Evolutionary conservation across 2,113 vertebrate species (phyloP), one percentile per base, ranked within the genome.

Genomic region (Asarcornis scutulata): DNA sequence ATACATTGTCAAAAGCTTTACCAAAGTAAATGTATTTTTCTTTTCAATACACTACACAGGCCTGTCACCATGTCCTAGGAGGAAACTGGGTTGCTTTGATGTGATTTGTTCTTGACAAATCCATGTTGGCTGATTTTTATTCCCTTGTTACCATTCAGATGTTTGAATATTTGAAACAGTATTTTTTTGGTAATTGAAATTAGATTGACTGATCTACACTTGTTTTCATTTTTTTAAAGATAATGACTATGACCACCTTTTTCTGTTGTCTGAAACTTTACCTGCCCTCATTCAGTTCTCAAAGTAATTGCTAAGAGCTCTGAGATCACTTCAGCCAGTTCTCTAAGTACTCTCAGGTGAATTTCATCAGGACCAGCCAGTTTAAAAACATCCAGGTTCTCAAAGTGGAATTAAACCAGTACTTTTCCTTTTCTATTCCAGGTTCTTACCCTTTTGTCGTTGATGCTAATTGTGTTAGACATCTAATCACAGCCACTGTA

Each of bases 391-490:
- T 79, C 77, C 66, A 84, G 20, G 53, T 95, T 95, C 77, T 87
- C 67, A 85, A 95, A 95, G 91, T 53, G 72, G 81, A 87, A 76
- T 85, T 89, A 87, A 92, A 85, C 79, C 32, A 87, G 32, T 85
- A 44, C 66, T 96, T 95, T 95, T 59, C 89, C 86, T 92, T 92
- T 93, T 92, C 64, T 25, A 69, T 89, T 40, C 58, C 1, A 11
- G 82, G 84, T 85, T 95, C 89, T 76, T 92, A 84, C 62, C 69
- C 3, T 8, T 81, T 81, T 92, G 76, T 92, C 3, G 0, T 91
- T 97, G 96, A 97, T 92, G 58, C 50, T 97, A 92, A 95, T 95
- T 91, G 71, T 96, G 95, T 97, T 95, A 91, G 95, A 95, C 93
- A 95, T 93, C 71, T 97, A 95, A 97, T 96, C 94, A 95, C 86